A percentile compares a stretch with the other conserved stretches of the same genome.
Evolutionary conservation across 2,888 invertebrate genomes (phyloP).

Genomic region (Eupithecia exiguata): DNA sequence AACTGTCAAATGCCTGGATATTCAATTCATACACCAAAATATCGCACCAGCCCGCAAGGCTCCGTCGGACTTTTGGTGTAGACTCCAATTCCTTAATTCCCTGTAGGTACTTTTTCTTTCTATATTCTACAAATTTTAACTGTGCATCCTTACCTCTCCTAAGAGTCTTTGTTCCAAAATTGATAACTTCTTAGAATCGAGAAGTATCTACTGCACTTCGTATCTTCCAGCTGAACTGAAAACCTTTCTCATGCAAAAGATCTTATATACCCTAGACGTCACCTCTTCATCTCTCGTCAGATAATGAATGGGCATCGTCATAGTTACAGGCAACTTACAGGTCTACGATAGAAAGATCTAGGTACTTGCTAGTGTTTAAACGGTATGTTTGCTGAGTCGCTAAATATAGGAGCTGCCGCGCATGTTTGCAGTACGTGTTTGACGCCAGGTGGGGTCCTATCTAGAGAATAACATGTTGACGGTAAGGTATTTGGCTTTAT

Average conservation of each 20-base stretch:
- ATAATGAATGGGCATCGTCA: constrained; percentile 40
- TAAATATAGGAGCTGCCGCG: constrained; percentile 30
- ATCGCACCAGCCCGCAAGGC: not conserved
- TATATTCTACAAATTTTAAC: not conserved
- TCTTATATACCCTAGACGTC: constrained; percentile 42
- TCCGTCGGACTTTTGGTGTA: not conserved
- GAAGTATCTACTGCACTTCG: constrained; percentile 7
- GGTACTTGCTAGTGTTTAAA: constrained; percentile 10
- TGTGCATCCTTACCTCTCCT: constrained; percentile 24
- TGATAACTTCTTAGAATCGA: not conserved
- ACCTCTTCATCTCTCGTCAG: constrained; percentile 22
- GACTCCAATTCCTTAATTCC: not conserved
- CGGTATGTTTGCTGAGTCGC: constrained; percentile 32
- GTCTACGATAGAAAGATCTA: not conserved
- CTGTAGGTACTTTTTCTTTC: not conserved
- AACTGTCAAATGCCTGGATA: not conserved
- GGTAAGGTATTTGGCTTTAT: not conserved
- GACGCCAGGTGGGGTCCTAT: constrained; percentile 17
- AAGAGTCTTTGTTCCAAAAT: not conserved
- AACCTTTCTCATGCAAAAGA: not conserved
- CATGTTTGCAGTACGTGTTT: constrained; percentile 25
- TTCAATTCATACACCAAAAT: not conserved
- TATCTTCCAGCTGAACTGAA: constrained; percentile 2
- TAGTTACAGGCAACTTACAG: constrained; percentile 32
- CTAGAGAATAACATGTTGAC: constrained; percentile 1